Evolutionary conservation across 2,797 vertebrate genomes (phyloP).

Genomic region (Thunnus albacares): DNA sequence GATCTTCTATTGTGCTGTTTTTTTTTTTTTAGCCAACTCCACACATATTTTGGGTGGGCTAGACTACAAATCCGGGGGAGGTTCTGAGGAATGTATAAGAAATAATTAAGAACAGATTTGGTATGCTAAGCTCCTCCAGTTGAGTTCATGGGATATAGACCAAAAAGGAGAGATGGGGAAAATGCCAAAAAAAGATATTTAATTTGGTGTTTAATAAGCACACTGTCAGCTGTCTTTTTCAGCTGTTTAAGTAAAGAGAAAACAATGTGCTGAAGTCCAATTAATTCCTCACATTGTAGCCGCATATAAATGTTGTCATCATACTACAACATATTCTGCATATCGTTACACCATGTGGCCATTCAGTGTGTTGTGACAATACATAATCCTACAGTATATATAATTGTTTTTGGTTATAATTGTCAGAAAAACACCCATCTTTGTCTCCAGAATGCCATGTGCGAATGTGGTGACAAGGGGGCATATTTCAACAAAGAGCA

Average conservation of each 20-base stretch:
- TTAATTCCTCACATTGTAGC: constrained; percentile 37
- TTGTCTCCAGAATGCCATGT: constrained; percentile 28
- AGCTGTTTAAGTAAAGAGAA: constrained; percentile 44
- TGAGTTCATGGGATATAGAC: constrained; percentile 77
- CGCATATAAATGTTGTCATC: constrained; percentile 32
- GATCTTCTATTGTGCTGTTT: constrained; percentile 74
- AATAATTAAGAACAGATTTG: constrained; percentile 84
- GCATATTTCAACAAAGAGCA: constrained; percentile 54
- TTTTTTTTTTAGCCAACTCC: constrained; percentile 52
- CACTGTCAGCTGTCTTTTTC: constrained; percentile 57
- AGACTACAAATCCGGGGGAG: constrained; percentile 71
- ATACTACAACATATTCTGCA: neutral
- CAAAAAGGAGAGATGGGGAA: constrained; percentile 64
- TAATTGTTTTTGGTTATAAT: constrained; percentile 4
- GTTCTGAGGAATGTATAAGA: constrained; percentile 79
- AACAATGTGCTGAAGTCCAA: constrained; percentile 55
- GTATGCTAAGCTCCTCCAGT: constrained; percentile 78
- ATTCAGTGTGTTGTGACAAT: too few species aligned
- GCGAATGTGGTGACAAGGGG: constrained; percentile 24
- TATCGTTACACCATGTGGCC: neutral
- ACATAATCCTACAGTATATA: neutral
- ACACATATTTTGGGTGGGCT: constrained; percentile 74
- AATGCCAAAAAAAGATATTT: constrained; percentile 71
- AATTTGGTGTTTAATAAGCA: constrained; percentile 67
- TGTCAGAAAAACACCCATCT: constrained; percentile 18